Evolutionary conservation across 1,140 invertebrate genomes (phyloP).

Genomic region (Melitaea cinxia): DNA sequence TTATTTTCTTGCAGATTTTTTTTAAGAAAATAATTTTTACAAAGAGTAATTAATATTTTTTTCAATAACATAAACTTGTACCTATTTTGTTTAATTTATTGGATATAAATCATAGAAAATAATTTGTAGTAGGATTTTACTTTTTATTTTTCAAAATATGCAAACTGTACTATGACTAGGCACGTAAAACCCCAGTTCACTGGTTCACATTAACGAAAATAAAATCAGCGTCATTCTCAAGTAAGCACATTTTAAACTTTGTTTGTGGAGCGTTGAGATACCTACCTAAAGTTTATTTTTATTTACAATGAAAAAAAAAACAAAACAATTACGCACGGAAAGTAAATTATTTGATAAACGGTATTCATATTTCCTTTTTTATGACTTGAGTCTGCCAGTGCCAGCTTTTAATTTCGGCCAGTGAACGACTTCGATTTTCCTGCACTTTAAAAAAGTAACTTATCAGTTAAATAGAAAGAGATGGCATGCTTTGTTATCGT

Average conservation of each 20-base stretch:
- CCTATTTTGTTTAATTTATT: no score
- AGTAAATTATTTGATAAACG: conserved; percentile 60
- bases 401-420: conserved; percentile 75
- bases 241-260: conserved; percentile 13
- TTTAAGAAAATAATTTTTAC: no score
- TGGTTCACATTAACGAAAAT: conserved; percentile 13
- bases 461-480: conserved; percentile 73
- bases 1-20: no score
- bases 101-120: no score
- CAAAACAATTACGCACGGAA: conserved; percentile 29
- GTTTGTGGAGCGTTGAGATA: background rate
- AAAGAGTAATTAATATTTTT: no score
- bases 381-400: conserved; percentile 73
- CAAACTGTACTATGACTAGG: conserved; percentile 7
- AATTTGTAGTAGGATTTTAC: no score
- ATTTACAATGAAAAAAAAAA: background rate
- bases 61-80: no score
- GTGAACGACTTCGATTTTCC: conserved; percentile 75
- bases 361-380: conserved; percentile 72
- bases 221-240: conserved; percentile 16
- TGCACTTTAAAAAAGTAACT: conserved; percentile 80
- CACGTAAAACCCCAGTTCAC: conserved; percentile 8
- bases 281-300: background rate
- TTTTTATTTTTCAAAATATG: no score
- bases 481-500: conserved; percentile 44